Conservation (phyloP, 2,888 invertebrate genomes). For the Pimpla rufipes region DNA sequence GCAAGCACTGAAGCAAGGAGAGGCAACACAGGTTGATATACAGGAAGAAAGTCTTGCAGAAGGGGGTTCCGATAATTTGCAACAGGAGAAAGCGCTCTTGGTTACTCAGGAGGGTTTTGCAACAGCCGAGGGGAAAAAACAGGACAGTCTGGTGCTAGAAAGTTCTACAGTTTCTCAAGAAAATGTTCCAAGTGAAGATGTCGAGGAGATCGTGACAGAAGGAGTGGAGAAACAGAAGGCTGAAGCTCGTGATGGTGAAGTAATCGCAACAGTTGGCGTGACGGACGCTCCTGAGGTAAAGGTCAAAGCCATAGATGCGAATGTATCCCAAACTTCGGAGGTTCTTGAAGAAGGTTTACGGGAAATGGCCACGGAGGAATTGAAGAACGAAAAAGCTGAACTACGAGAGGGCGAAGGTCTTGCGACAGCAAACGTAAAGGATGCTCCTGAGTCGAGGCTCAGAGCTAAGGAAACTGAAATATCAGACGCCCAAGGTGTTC, state of each 20-base stretch:
- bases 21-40: conserved; percentile 11
- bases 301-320: conserved; percentile 32
- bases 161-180: conserved; percentile 39
- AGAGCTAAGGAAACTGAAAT: not conserved
- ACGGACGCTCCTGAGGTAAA: conserved; percentile 15
- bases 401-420: conserved; percentile 13
- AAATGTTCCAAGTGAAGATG: conserved; percentile 35
- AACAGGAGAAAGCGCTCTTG: conserved; percentile 26
- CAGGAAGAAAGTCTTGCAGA: conserved; percentile 47
- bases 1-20: conserved; percentile 36
- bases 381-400: conserved; percentile 31
- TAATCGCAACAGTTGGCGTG: conserved; percentile 19
- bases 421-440: conserved; percentile 4
- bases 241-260: conserved; percentile 30
- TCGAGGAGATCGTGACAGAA: conserved; percentile 39
- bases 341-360: not conserved
- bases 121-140: conserved; percentile 18
- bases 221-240: conserved; percentile 55
- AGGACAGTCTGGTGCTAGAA: conserved; percentile 40
- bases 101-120: conserved; percentile 39
- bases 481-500: not conserved
- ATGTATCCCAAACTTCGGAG: conserved; percentile 49
- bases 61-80: conserved; percentile 25
- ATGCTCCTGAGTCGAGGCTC: conserved; percentile 7
- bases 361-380: conserved; percentile 36